A percentile compares a stretch with the other conserved stretches of the same genome.
Conservation (phyloP, 2,888 invertebrate species). For the Mayetiola destructor region DNA sequence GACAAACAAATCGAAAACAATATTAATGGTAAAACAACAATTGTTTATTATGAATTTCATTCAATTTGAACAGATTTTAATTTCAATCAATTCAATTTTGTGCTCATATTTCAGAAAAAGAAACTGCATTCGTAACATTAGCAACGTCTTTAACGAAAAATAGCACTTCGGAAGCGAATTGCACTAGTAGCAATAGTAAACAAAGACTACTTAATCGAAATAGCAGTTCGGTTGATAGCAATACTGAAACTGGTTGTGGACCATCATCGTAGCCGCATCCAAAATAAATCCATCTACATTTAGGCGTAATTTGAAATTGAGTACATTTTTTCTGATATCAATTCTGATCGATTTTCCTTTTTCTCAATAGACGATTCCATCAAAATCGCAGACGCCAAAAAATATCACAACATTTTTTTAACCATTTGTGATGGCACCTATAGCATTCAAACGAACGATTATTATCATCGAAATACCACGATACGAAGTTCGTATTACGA, state of each 20-base stretch:
- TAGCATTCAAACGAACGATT: too few species aligned
- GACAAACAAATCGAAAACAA: conserved; percentile 21
- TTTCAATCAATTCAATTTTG: not conserved
- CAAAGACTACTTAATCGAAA: conserved; percentile 6
- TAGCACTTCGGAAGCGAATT: not conserved
- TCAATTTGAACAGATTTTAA: not conserved
- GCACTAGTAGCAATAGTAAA: conserved; percentile 1
- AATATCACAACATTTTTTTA: too few species aligned
- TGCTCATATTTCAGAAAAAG: conserved; percentile 27
- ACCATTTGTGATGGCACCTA: too few species aligned
- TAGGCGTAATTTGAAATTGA: too few species aligned
- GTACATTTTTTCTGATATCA: not conserved
- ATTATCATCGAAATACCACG: too few species aligned
- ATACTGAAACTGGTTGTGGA: conserved; percentile 8
- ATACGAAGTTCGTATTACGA: too few species aligned
- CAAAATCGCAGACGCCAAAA: too few species aligned
- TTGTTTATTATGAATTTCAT: not conserved
- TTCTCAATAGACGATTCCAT: too few species aligned
- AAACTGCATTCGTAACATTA: conserved; percentile 30
- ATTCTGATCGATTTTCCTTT: too few species aligned
- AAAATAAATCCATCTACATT: too few species aligned
- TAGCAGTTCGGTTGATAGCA: conserved; percentile 12
- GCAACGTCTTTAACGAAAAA: not conserved
- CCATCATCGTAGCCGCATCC: conserved; percentile 12
- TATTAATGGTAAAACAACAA: conserved; percentile 27